Evolutionary conservation across 2,888 invertebrate genomes (phyloP).

Genomic region (Andrena chrysosceles): DNA sequence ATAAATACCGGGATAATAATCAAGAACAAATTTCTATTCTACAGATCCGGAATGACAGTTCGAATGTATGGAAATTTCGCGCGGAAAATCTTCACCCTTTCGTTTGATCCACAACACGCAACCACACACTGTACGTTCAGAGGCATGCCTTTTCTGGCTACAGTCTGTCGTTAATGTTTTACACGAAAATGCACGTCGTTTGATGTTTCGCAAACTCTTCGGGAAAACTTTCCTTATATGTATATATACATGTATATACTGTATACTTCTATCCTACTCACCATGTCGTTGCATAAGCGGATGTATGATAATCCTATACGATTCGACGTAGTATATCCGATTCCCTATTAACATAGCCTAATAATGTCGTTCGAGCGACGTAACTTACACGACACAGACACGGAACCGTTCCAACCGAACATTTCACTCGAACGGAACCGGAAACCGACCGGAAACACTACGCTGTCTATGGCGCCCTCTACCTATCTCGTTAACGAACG

Average conservation of each 20-base stretch:
- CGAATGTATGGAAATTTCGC: slow-evolving; percentile 6
- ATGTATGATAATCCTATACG: slow-evolving; percentile 74
- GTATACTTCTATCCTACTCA: slow-evolving; percentile 76
- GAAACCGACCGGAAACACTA: slow-evolving; percentile 21
- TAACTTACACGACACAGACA: slow-evolving; percentile 23
- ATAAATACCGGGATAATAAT: neutral
- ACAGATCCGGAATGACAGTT: neutral
- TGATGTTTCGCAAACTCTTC: slow-evolving; percentile 59
- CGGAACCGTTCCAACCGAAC: slow-evolving; percentile 29
- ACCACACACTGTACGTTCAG: slow-evolving; percentile 50
- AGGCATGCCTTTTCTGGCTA: slow-evolving; percentile 73
- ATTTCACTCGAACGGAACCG: slow-evolving; percentile 11
- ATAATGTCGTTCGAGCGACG: slow-evolving; percentile 29
- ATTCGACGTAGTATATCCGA: slow-evolving; percentile 57
- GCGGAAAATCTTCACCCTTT: slow-evolving; percentile 28
- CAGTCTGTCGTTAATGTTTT: slow-evolving; percentile 52
- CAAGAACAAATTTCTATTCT: neutral
- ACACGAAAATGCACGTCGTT: slow-evolving; percentile 63
- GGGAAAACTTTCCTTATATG: slow-evolving; percentile 55
- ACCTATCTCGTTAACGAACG: neutral
- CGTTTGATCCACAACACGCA: slow-evolving; percentile 50
- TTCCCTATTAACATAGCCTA: slow-evolving; percentile 59
- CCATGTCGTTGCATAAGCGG: slow-evolving; percentile 61
- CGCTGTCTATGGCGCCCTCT: slow-evolving; percentile 12
- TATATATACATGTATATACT: slow-evolving; percentile 80